Evolutionary conservation across 2,113 vertebrate species (phyloP).

Genomic region (Shinisaurus crocodilurus): DNA sequence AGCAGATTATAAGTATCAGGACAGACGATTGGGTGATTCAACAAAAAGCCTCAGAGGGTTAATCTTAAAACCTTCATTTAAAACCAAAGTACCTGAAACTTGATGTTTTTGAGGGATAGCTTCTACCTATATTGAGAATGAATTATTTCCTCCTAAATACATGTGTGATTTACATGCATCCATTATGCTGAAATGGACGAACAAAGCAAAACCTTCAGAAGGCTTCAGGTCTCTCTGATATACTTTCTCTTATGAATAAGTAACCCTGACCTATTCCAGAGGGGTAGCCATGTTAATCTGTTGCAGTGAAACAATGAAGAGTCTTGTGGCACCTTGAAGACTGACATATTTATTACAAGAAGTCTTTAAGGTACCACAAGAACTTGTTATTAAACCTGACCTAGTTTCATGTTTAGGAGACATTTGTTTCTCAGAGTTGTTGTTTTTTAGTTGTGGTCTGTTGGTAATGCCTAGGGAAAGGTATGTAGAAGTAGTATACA

Average conservation of each 20-base stretch:
- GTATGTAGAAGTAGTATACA: conserved; percentile 39
- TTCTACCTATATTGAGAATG: conserved; percentile 58
- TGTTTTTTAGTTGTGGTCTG: conserved; percentile 45
- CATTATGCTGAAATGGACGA: conserved; percentile 53
- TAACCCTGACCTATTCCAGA: background rate
- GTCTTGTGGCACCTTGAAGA: background rate
- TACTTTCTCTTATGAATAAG: background rate
- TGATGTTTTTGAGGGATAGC: conserved; percentile 52
- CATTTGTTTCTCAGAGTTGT: conserved; percentile 14
- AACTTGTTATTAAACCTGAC: conserved; percentile 47
- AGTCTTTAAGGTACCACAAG: background rate
- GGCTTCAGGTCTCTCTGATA: conserved; percentile 12
- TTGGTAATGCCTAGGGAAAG: conserved; percentile 44
- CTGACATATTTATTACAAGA: background rate
- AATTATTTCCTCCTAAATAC: conserved; percentile 66
- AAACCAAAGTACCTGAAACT: conserved; percentile 27
- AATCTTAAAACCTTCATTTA: conserved; percentile 42
- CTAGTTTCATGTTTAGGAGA: conserved; percentile 55
- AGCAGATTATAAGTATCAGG: conserved; percentile 15
- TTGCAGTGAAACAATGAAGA: background rate
- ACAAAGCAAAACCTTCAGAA: conserved; percentile 33
- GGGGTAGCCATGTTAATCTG: background rate
- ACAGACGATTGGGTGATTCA: conserved; percentile 1
- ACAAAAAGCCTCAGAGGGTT: conserved; percentile 36
- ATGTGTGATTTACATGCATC: conserved; percentile 64